Percentiles rank a stretch among this genome's conserved stretches.
These are phyloP conservation scores for Periophthalmodon schlosseri DNA, from an alignment of 2,113 vertebrate genomes.

Conservation along the genomic window DNA sequence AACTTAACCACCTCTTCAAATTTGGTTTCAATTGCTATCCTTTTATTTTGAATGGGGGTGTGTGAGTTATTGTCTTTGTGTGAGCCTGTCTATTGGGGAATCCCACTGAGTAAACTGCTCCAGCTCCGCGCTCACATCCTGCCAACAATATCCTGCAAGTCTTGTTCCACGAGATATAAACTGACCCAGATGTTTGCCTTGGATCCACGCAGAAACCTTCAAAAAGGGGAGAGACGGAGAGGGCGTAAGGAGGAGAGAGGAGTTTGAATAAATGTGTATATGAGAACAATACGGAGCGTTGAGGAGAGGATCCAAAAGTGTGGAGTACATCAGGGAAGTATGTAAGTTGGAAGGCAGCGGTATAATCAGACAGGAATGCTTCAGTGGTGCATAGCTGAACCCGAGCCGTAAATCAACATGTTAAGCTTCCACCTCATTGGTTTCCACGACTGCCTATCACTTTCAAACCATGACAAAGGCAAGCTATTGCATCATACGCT, in stretches of 20 bases:
- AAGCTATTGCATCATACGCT: slow-evolving; percentile 17
- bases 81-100: slow-evolving; percentile 57
- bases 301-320: slow-evolving; percentile 48
- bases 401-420: slow-evolving; percentile 46
- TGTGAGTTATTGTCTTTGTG: slow-evolving; percentile 16
- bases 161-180: slow-evolving; percentile 72
- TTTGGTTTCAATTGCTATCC: slow-evolving; percentile 23
- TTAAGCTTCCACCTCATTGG: slow-evolving; percentile 39
- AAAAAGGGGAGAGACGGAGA: slow-evolving; percentile 16
- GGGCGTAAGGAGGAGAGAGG: slow-evolving; percentile 14
- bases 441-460: slow-evolving; percentile 33
- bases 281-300: slow-evolving; percentile 35
- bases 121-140: slow-evolving; percentile 71
- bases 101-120: slow-evolving; percentile 72
- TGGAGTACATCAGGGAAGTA: slow-evolving; percentile 61
- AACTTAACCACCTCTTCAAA: neutral
- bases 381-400: slow-evolving; percentile 47
- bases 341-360: slow-evolving; percentile 54
- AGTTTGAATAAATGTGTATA: slow-evolving; percentile 20
- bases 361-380: slow-evolving; percentile 74
- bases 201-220: slow-evolving; percentile 61
- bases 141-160: slow-evolving; percentile 78
- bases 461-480: slow-evolving; percentile 17
- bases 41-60: slow-evolving; percentile 33
- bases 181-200: slow-evolving; percentile 76